These are phyloP conservation scores for Xiphophorus hellerii DNA, from an alignment of 2,113 vertebrate species.

Conservation along the genomic window DNA sequence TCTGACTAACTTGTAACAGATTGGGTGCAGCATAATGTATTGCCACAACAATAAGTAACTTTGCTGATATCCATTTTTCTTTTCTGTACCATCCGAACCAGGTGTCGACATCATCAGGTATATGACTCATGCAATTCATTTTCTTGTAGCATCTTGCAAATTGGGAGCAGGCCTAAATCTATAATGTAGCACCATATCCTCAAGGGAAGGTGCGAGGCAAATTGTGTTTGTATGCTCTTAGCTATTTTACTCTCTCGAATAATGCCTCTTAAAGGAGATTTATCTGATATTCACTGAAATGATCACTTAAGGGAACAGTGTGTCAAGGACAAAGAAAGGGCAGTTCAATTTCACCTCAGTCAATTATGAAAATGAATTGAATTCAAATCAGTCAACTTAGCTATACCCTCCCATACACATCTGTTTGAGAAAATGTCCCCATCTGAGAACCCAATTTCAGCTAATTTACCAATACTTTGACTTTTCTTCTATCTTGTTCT, in stretches of 20 bases:
- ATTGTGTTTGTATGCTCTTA: conserved; percentile 65
- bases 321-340: conserved; percentile 56
- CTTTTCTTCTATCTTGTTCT: not conserved
- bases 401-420: conserved; percentile 45
- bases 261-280: conserved; percentile 69
- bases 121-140: conserved; percentile 71
- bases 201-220: conserved; percentile 43
- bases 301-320: conserved; percentile 60
- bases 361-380: conserved; percentile 62
- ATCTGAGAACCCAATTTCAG: conserved; percentile 40
- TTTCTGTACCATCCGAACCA: conserved; percentile 52
- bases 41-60: conserved; percentile 65
- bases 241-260: conserved; percentile 53
- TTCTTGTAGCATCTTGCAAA: conserved; percentile 66
- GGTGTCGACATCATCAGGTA: conserved; percentile 65
- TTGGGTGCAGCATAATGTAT: conserved; percentile 68
- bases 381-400: conserved; percentile 52
- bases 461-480: conserved; percentile 25
- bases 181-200: conserved; percentile 51
- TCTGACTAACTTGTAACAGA: conserved; percentile 65
- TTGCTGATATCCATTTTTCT: conserved; percentile 65
- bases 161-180: conserved; percentile 69
- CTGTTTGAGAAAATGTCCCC: conserved; percentile 21
- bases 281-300: conserved; percentile 58
- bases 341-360: conserved; percentile 56